Percentiles rank a stretch among this genome's conserved stretches.
Conservation (phyloP, 2,113 vertebrate genomes). For the Spheniscus mendiculus region DNA sequence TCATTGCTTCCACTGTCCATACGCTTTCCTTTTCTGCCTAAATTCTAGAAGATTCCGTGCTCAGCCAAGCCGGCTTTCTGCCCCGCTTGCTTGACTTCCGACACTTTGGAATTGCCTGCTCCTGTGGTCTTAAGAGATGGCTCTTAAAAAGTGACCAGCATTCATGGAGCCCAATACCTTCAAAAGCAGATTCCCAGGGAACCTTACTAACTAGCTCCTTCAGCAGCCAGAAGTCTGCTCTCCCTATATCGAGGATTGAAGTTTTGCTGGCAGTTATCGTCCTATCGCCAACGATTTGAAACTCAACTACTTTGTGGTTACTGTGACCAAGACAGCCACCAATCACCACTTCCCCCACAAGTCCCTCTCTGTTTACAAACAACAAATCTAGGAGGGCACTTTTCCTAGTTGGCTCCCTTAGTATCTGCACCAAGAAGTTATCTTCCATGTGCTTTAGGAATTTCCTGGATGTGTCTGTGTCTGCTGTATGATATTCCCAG, state of each 20-base stretch:
- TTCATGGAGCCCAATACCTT: background rate
- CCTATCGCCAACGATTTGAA: background rate
- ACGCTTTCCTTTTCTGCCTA: background rate
- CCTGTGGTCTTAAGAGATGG: background rate
- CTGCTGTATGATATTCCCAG: background rate
- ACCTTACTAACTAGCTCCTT: background rate
- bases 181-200: background rate
- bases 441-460: background rate
- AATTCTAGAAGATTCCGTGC: background rate
- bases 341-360: background rate
- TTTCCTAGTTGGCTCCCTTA: background rate
- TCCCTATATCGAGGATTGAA: fast-evolving
- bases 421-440: background rate
- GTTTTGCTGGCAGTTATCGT: background rate
- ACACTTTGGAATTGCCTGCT: background rate
- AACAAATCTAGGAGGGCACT: background rate
- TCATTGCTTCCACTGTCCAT: background rate
- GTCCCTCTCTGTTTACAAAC: background rate
- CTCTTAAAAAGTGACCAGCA: background rate
- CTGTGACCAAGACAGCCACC: background rate
- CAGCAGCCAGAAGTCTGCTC: background rate
- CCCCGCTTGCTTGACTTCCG: background rate
- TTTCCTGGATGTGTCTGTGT: background rate
- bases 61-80: background rate
- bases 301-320: background rate